These are phyloP conservation scores for Notolabrus celidotus DNA, from an alignment of 2,797 vertebrate species.

Conservation along the genomic window DNA sequence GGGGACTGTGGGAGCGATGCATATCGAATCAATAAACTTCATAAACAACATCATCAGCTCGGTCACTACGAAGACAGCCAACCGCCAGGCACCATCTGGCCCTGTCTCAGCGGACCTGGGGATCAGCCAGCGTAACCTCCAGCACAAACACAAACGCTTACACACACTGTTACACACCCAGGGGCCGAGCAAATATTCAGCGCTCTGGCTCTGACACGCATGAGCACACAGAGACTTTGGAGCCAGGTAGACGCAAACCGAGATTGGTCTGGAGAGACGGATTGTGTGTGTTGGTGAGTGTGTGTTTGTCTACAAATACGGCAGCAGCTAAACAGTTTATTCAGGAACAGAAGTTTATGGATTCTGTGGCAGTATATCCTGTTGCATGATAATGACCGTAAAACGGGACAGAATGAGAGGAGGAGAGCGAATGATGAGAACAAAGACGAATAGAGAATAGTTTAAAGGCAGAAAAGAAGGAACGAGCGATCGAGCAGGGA, in stretches of 20 bases:
- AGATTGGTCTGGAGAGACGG: slow-evolving; percentile 63
- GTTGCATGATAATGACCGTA: slow-evolving; percentile 63
- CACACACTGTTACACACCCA: slow-evolving; percentile 46
- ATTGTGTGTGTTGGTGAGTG: slow-evolving; percentile 19
- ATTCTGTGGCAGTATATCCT: slow-evolving; percentile 61
- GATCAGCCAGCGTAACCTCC: slow-evolving; percentile 73
- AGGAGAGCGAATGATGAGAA: slow-evolving; percentile 43
- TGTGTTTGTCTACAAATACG: slow-evolving; percentile 7
- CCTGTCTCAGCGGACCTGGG: slow-evolving; percentile 65
- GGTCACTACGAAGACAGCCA: slow-evolving; percentile 75
- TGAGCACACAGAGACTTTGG: slow-evolving; percentile 44
- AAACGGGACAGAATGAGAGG: slow-evolving; percentile 45
- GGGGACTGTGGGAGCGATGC: slow-evolving; percentile 71
- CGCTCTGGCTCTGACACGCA: slow-evolving; percentile 48
- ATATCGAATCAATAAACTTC: slow-evolving; percentile 83
- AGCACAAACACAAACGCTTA: slow-evolving; percentile 50
- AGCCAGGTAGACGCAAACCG: slow-evolving; percentile 64
- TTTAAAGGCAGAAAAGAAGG: slow-evolving; percentile 45
- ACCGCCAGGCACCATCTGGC: slow-evolving; percentile 80
- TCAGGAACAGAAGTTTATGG: slow-evolving; percentile 67
- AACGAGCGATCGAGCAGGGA: slow-evolving; percentile 37
- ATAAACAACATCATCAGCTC: slow-evolving; percentile 81
- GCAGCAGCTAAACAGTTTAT: slow-evolving; percentile 64
- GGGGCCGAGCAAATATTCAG: slow-evolving; percentile 58
- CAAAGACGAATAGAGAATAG: slow-evolving; percentile 55